Conservation (phyloP, 1,140 invertebrate species). For the Hormaphis cornu region DNA sequence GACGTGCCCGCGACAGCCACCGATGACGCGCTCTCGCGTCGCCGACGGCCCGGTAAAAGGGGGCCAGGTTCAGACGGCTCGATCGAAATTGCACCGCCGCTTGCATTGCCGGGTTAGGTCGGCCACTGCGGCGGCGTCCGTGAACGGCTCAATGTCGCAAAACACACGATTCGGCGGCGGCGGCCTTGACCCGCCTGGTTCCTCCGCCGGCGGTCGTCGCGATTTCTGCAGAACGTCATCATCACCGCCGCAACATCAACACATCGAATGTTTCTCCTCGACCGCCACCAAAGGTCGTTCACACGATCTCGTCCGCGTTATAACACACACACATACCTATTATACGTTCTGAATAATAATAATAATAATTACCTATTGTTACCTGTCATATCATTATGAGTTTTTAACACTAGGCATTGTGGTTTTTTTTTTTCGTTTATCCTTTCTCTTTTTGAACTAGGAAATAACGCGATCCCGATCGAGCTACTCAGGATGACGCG, state of each 20-base stretch:
- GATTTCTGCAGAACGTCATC: not conserved
- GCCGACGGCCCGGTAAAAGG: not conserved
- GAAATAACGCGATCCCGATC: no score
- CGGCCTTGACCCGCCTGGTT: slow-evolving; percentile 23
- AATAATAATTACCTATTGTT: no score
- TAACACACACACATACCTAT: no score
- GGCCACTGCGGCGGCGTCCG: not conserved
- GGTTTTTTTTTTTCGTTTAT: no score
- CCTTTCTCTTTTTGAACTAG: no score
- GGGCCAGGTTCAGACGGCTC: slow-evolving; percentile 8
- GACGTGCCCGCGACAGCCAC: no score
- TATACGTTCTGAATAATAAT: no score
- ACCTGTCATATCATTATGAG: no score
- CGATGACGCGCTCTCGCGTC: no score
- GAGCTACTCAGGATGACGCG: no score
- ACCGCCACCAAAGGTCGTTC: slow-evolving; percentile 10
- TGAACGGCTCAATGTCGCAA: slow-evolving; percentile 26
- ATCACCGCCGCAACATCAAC: not conserved
- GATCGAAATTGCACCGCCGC: not conserved
- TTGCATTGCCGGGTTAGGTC: slow-evolving; percentile 6
- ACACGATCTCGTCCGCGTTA: not conserved
- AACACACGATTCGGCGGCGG: slow-evolving; percentile 11
- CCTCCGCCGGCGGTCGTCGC: not conserved
- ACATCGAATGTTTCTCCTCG: no score
- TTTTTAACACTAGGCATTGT: no score